phyloP scores from a whole-genome alignment of 2,797 vertebrate genomes.

The Silurus aristotelis region DNA sequence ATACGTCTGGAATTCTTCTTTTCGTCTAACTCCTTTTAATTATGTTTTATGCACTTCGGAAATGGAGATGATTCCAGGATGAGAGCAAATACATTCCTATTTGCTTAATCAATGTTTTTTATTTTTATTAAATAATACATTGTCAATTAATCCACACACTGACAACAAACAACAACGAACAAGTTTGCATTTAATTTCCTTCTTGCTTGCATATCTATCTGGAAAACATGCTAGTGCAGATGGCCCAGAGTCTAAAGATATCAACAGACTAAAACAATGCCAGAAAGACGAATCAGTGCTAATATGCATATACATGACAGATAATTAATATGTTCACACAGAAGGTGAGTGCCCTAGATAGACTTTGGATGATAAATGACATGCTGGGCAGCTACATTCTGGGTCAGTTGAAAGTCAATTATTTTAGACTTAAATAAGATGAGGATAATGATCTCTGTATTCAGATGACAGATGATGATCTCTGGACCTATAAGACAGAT shows the following conservation, averaged over 20 bases:
- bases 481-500: not conserved
- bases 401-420: not conserved
- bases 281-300: not conserved
- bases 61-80: constrained; percentile 44
- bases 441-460: not conserved
- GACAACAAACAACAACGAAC: no score
- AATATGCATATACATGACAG: not conserved
- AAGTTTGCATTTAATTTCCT: constrained; percentile 1
- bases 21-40: constrained; percentile 46
- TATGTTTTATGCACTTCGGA: constrained; percentile 57
- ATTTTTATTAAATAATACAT: no score
- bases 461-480: not conserved
- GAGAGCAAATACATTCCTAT: not conserved
- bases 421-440: not conserved
- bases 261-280: not conserved
- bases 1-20: constrained; percentile 28
- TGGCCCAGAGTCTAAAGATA: not conserved
- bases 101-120: no score
- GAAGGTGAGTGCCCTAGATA: not conserved
- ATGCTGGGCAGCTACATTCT: not conserved
- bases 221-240: not conserved
- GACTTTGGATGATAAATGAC: constrained; percentile 6
- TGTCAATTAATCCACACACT: no score
- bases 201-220: constrained; percentile 14
- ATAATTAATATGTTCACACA: not conserved